Evolutionary conservation across 2,113 vertebrate genomes (phyloP), one percentile per base, ranked within the genome.

Genomic region (Eulemur rufifrons): DNA sequence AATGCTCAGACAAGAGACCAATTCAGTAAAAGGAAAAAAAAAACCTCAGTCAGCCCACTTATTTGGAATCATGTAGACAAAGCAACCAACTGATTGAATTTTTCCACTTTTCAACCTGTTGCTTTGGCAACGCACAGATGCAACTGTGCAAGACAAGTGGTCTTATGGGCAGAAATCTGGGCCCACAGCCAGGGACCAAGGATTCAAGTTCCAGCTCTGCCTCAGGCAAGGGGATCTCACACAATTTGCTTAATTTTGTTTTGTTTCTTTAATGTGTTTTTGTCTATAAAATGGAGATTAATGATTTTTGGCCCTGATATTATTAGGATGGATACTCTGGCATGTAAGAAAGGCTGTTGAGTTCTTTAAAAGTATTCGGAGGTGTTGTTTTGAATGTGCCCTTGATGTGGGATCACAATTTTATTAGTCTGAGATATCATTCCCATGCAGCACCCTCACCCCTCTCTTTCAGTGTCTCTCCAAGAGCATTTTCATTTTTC

Each of bases 1-100:
- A 95, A 96, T 95, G 21, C 71, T 94, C 52, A 92, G 77, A 95
- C 95, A 97, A 97, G 91, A 95, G 89, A 94, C 66, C 63, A 94
- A 94, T 95, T 97, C 71, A 94, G 56, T 77, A 85, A 96, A 92
- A 87, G 54, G 29, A 50, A 37, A 61, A 50, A 61, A 78, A 94
- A 71, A 64, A 71, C 34, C 4, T 0, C 25, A 86, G 92, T 76
- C 80, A 86, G 86, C 66, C 71, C 47, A 91, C 89, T 97, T 97
- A 91, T 97, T 95, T 96, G 77, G 93, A 96, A 95, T 96, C 64
- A 90, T 94, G 90, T 96, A 97, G 94, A 98, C 82, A 97, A 97
- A 97, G 95, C 69, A 96, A 97, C 82, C 86, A 74, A 96, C 76
- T 92, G 87, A 97, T 84, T 97, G 94, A 91, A 86, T 96, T 96